Base-by-base conservation (phyloP, 2,888 invertebrate genomes). In the Phalangium opilio region DNA sequence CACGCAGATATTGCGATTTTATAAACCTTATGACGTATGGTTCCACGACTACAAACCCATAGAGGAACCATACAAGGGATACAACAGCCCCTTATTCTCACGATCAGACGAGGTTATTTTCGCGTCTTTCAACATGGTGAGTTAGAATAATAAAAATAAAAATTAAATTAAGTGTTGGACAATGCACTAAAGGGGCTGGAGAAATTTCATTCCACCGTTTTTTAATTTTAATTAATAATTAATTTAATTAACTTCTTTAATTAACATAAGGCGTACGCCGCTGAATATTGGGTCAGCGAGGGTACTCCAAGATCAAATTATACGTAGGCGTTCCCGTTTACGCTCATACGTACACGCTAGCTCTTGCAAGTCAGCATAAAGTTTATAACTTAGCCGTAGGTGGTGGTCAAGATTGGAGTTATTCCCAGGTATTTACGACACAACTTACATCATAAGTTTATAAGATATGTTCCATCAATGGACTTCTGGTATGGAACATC, bases 11-110 rank as follows among this genome's bases (percentile, higher is more conserved):
- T 62, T 77, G 80, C 0, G 89, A 90, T 65, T 85, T 76, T 68
- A 75, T 86, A 0, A 87, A 85, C 64, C 62, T 91, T 14, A 90
- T 90, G 90, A 75, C 82, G 0, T 91, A 91, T 62, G 90, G 91
- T 64, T 77, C 61, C 87, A 90, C 64, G 81, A 76, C 60, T 90
- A 75, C 60, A 73, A 73, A 63, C 18, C 15, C 8, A 7, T 27
- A 7, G 75, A 75, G 51, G 78, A 81, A 2, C 89, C 89, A 1
- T 77, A 85, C 57, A 89, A 89, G 15, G 81, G 84, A 0, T 70
- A 85, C 12, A 90, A 91, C 66, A 75, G 89, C 0, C 89, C 90
- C 0, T 67, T 91, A 3, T 83, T 75, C 62, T 67, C 74, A 1
- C 69, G 74, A 5, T 59, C 67, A 8, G 66, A 67, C 1, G 82